Evolutionary conservation across 2,113 vertebrate genomes (phyloP).

Genomic region (Trichomycterus rosablanca): DNA sequence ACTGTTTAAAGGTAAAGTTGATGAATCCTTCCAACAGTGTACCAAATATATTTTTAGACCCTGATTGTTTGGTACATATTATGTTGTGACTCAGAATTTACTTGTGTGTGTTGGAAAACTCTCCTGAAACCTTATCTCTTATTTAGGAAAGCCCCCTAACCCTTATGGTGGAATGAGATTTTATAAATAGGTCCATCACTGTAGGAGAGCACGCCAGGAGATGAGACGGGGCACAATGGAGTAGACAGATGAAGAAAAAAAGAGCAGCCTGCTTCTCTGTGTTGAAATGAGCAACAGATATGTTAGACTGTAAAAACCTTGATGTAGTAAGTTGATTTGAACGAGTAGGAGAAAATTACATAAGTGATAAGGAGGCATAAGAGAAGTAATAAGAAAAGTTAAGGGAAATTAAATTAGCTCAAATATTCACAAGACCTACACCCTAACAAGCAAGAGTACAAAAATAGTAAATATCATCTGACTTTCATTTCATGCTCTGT

Average conservation of each 20-base stretch:
- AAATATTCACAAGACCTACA: conserved; percentile 16
- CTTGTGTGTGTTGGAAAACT: conserved; percentile 19
- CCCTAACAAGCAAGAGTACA: conserved; percentile 2
- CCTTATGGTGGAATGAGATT: conserved; percentile 38
- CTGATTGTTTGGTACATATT: conserved; percentile 21
- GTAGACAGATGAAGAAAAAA: conserved; percentile 1
- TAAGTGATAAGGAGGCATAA: neutral
- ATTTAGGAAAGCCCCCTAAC: conserved; percentile 36
- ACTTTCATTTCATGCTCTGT: conserved; percentile 50
- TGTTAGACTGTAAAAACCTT: neutral
- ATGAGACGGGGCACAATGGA: conserved; percentile 18
- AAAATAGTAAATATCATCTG: conserved; percentile 51
- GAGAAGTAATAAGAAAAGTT: neutral
- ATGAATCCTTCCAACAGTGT: neutral
- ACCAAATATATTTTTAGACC: conserved; percentile 9
- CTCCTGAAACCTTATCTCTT: conserved; percentile 39
- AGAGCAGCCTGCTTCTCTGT: conserved; percentile 1
- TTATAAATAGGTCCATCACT: conserved; percentile 37
- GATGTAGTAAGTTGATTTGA: conserved; percentile 12
- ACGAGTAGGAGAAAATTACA: conserved; percentile 9
- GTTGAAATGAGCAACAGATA: neutral
- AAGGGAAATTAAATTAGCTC: conserved; percentile 20
- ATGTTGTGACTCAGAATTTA: neutral
- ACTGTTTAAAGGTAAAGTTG: too few relatives aligned
- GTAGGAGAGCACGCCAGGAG: conserved; percentile 12